Evolutionary conservation across 2,113 vertebrate species (phyloP), one percentile per base, ranked within the genome.

Genomic region (Calidris pygmaea): DNA sequence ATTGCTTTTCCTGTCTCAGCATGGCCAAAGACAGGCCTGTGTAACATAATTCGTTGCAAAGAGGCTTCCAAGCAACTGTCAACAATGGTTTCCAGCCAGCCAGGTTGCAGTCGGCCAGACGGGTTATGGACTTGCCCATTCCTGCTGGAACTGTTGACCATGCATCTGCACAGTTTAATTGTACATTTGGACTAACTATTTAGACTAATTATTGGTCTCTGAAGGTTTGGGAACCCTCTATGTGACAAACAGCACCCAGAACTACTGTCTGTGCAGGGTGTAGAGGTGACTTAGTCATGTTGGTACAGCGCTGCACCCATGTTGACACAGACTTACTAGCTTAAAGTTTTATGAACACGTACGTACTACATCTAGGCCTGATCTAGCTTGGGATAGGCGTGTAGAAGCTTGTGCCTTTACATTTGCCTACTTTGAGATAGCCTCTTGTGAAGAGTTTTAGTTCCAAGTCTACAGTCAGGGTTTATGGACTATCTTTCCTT

Each of bases 241-340:
- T 7, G 3, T 23, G 45, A 60, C 23, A 87, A 66, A 66, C 14
- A 55, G 41, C 32, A 45, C 23, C 22, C 16, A 73, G 47, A 72
- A 48, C 34, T 50, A 16, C 20, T 60, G 27, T 6, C 7, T 16
- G 6, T 62, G 41, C 6, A 43, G 26, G 24, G 7, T 0, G 0
- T 5, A 81, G 26, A 53, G 26, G 5, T 71, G 39, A 26, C 65
- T 10, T 37, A 60, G 19, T 15, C 18, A 14, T 34, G 9, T 14
- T 63, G 45, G 37, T 71, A 55, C 27, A 37, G 26, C 20, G 5
- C 19, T 60, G 30, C 16, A 43, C 11, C 11, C 5, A 4, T 55
- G 52, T 34, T 59, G n/a, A 53, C 39, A 12, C 14, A 13, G 65
- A 37, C 15, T 81, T 72, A 48, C 7, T 41, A 55, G 27, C 52